Evolutionary conservation across 2,797 vertebrate species (phyloP).

Genomic region (Rhinella marina): DNA sequence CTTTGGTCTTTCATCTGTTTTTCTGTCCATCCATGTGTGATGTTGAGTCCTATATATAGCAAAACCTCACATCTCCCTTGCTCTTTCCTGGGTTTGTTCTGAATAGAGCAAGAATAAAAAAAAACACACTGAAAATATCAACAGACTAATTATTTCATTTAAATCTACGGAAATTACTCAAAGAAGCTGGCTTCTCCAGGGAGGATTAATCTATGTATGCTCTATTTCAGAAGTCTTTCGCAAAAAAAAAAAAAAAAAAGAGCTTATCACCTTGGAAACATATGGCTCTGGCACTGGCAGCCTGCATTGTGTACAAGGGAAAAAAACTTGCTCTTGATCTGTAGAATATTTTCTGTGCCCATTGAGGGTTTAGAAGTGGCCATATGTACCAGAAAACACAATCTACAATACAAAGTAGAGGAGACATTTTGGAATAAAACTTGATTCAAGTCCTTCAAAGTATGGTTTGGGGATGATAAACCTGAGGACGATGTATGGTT

Average conservation of each 20-base stretch:
- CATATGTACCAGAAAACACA: neutral
- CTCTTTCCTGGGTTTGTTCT: slow-evolving; percentile 67
- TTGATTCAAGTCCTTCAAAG: neutral
- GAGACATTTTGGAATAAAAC: neutral
- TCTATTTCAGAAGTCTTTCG: slow-evolving; percentile 74
- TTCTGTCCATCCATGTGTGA: neutral
- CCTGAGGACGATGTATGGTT: neutral
- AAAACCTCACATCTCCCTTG: slow-evolving; percentile 12
- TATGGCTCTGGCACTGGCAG: slow-evolving; percentile 65
- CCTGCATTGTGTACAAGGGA: slow-evolving; percentile 58
- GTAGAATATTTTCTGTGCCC: slow-evolving; percentile 26
- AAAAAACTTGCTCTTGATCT: slow-evolving; percentile 37
- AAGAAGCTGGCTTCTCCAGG: slow-evolving; percentile 72
- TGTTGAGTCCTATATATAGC: neutral
- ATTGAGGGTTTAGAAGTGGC: slow-evolving; percentile 16
- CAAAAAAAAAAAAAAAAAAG: slow-evolving; percentile 69
- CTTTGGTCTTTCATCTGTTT: neutral
- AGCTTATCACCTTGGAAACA: slow-evolving; percentile 77
- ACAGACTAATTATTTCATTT: slow-evolving; percentile 76
- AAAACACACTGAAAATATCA: slow-evolving; percentile 68
- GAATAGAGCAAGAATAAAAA: slow-evolving; percentile 64
- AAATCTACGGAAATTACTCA: slow-evolving; percentile 74
- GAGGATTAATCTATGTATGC: slow-evolving; percentile 73
- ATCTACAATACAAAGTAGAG: neutral
- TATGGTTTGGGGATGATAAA: neutral